Base-by-base conservation (phyloP, 2,888 invertebrate genomes). In the Ichneumoninae sp. region DNA sequence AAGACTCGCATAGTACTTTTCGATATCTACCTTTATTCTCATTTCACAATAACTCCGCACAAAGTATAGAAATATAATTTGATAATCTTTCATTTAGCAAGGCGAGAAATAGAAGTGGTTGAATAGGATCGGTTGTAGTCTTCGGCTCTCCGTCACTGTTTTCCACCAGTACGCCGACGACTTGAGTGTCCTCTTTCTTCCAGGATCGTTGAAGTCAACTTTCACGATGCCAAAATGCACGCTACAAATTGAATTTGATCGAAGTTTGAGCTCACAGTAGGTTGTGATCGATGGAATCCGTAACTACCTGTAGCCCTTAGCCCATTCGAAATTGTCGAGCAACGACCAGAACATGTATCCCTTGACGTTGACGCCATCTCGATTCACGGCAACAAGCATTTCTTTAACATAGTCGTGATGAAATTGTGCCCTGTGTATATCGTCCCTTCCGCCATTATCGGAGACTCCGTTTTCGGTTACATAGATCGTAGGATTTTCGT, bases 251-350 rank as follows among this genome's bases (percentile, higher is more conserved):
- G 68, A 44, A 36, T 60, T 30, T 40, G 5, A 68, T 36, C 68
- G 22, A 54, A 22, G 5, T 10, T 47, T 8, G 47, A 6, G 13
- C 33, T 16, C 16, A 10, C 19, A 52, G 10, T 52, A 4, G 16
- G 10, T 26, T 36, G n/a, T 1, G 22, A 26, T 8, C 10, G 13
- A 13, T 75, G 3, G 3, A 50, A 52, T 36, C 10, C 1, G 7
- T 3, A 22, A 4, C 94, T 91, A 95, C 94, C 92, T 94, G 89
- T 95, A 96, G 50, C 96, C 96, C 66, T 90, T 89, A 13, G 91
- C 91, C 96, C 96, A 96, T 91, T 96, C 96, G 88, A 96, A 96
- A 88, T 95, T 96, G 88, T 96, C 96, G 90, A 96, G 94, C 8
- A 96, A 91, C 36, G 95, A 95, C 96, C 96, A 96, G 0, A 94